phyloP scores from a whole-genome alignment of 2,888 invertebrate species.

The Carabus problematicus region DNA sequence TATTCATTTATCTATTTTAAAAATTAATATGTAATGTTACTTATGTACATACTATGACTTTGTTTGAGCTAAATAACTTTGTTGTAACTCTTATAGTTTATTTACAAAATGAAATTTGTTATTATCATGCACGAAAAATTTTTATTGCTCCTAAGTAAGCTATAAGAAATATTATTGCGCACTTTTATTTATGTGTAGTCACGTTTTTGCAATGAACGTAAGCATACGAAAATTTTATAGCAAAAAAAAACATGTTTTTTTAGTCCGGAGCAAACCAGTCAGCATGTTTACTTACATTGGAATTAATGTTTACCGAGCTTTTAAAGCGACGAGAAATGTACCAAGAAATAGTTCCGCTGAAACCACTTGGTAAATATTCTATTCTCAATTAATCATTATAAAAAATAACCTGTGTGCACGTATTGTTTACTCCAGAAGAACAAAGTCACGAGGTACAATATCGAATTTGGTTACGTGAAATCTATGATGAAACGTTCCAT shows the following conservation, averaged over 20 bases:
- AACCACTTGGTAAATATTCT: slow-evolving; percentile 62
- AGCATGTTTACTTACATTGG: slow-evolving; percentile 71
- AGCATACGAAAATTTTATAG: slow-evolving; percentile 25
- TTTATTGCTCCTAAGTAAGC: too few relatives aligned
- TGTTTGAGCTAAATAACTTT: slow-evolving; percentile 5
- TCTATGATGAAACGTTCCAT: slow-evolving; percentile 71
- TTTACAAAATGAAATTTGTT: too few relatives aligned
- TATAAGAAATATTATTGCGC: too few relatives aligned
- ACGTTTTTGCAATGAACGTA: too few relatives aligned
- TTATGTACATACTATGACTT: not conserved
- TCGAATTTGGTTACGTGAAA: slow-evolving; percentile 71
- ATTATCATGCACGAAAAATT: too few relatives aligned
- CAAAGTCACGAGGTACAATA: slow-evolving; percentile 69
- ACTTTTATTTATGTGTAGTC: too few relatives aligned
- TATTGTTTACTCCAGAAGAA: slow-evolving; percentile 51
- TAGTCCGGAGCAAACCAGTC: slow-evolving; percentile 57
- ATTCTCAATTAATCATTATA: not conserved
- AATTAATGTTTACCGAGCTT: slow-evolving; percentile 74
- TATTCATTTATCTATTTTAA: not conserved
- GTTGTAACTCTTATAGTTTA: not conserved
- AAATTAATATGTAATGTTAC: slow-evolving; percentile 7
- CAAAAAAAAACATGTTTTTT: slow-evolving; percentile 40
- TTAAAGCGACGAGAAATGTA: slow-evolving; percentile 72
- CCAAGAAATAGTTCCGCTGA: slow-evolving; percentile 66
- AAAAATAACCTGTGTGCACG: slow-evolving; percentile 4